Evolutionary conservation across 1,140 invertebrate genomes (phyloP).

Genomic region (Lerema accius): DNA sequence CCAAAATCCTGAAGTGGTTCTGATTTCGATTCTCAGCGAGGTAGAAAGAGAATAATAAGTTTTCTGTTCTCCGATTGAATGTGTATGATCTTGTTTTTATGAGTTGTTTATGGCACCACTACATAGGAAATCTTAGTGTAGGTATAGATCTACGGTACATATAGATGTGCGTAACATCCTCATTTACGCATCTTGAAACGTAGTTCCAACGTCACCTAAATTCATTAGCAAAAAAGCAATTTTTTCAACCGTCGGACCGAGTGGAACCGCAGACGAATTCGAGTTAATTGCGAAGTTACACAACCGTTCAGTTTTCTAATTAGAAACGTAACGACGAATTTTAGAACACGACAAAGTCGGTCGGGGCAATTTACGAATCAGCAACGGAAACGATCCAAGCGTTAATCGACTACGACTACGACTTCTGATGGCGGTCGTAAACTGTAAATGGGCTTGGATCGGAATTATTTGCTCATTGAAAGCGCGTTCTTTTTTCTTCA

Average conservation of each 20-base stretch:
- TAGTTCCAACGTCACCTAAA: too few relatives aligned
- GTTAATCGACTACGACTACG: constrained; percentile 21
- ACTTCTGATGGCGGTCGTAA: constrained; percentile 30
- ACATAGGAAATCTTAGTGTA: too few relatives aligned
- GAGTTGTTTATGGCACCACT: too few relatives aligned
- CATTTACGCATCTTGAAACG: too few relatives aligned
- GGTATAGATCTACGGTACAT: too few relatives aligned
- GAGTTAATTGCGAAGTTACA: constrained; percentile 51
- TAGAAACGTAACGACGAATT: constrained; percentile 38
- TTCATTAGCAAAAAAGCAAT: constrained; percentile 18
- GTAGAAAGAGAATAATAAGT: too few relatives aligned
- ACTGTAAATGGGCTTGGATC: constrained; percentile 20
- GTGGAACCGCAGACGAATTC: constrained; percentile 41
- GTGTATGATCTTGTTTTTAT: too few relatives aligned
- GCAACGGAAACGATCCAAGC: constrained; percentile 22
- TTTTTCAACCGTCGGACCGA: constrained; percentile 35
- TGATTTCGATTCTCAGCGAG: too few relatives aligned
- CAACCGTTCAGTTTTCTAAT: constrained; percentile 44
- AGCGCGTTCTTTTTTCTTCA: constrained; percentile 19
- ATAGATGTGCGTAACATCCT: too few relatives aligned
- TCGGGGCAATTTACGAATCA: constrained; percentile 21
- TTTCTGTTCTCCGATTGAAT: too few relatives aligned
- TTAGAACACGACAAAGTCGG: constrained; percentile 33
- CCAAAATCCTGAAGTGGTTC: too few relatives aligned
- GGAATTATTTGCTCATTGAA: constrained; percentile 31